Conservation (phyloP, 2,888 invertebrate genomes). For the Xylophagus ater region DNA sequence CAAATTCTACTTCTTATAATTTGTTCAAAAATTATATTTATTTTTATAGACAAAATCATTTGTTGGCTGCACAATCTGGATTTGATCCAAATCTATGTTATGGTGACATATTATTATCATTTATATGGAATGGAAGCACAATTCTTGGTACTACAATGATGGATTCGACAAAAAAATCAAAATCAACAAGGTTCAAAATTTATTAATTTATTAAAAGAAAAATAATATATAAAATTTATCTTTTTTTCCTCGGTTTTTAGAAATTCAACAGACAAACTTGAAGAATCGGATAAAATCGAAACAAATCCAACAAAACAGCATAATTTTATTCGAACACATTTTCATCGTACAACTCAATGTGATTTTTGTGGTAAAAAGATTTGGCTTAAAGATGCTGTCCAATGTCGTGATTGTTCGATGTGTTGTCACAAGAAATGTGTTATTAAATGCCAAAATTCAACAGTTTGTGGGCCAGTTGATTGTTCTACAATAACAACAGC, state of each 20-base stretch:
- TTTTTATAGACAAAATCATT: constrained; percentile 50
- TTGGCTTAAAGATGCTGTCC: constrained; percentile 92
- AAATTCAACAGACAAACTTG: constrained; percentile 22
- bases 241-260: constrained; percentile 12
- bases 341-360: constrained; percentile 80
- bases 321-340: constrained; percentile 79
- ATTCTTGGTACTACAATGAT: constrained; percentile 26
- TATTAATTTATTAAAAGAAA: constrained; percentile 8
- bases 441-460: constrained; percentile 66
- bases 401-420: constrained; percentile 78
- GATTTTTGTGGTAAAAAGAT: constrained; percentile 94
- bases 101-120: constrained; percentile 80
- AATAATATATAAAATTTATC: background rate
- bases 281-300: constrained; percentile 24
- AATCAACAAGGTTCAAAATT: constrained; percentile 18
- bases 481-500: constrained; percentile 19
- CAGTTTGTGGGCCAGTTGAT: constrained; percentile 47
- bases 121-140: constrained; percentile 53
- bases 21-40: constrained; percentile 7
- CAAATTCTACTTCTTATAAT: background rate
- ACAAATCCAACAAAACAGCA: constrained; percentile 41
- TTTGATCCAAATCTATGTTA: constrained; percentile 86
- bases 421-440: constrained; percentile 95
- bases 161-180: constrained; percentile 28
- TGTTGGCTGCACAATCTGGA: constrained; percentile 63